A percentile compares a stretch with the other conserved stretches of the same genome.
Conservation (phyloP, 2,888 invertebrate species). For the Hololepta plana region DNA sequence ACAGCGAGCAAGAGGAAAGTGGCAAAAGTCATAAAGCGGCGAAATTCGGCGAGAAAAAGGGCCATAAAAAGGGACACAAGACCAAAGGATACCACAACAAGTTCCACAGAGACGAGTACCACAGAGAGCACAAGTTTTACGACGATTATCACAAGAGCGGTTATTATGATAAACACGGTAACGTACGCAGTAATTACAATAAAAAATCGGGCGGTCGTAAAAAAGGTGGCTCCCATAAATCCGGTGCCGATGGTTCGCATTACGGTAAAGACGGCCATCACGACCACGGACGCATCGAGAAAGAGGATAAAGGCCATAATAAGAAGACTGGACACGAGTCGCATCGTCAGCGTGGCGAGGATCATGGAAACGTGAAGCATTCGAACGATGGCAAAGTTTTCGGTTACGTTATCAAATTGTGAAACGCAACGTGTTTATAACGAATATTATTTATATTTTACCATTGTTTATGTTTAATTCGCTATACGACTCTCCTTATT, state of each 20-base stretch:
- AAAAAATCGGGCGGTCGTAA: constrained; percentile 44
- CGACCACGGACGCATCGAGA: constrained; percentile 45
- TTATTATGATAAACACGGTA: constrained; percentile 47
- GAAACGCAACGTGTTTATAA: too few relatives aligned
- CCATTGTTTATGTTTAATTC: too few relatives aligned
- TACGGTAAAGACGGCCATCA: constrained; percentile 44
- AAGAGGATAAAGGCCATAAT: constrained; percentile 44
- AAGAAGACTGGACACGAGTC: constrained; percentile 43
- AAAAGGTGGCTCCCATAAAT: constrained; percentile 44
- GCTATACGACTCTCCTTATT: too few relatives aligned
- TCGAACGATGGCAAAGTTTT: too few relatives aligned
- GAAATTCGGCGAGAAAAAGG: constrained; percentile 56
- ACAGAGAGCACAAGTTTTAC: constrained; percentile 62
- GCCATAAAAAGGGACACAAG: constrained; percentile 60
- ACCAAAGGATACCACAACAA: constrained; percentile 64
- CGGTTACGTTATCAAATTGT: too few relatives aligned
- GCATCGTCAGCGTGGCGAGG: constrained; percentile 37
- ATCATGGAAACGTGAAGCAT: too few relatives aligned
- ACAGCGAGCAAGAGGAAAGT: constrained; percentile 46
- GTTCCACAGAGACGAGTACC: constrained; percentile 61
- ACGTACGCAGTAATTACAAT: constrained; percentile 45
- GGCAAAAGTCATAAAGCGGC: constrained; percentile 48
- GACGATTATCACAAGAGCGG: constrained; percentile 56
- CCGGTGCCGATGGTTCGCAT: constrained; percentile 40
- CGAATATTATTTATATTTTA: too few relatives aligned